Evolutionary conservation across 2,888 invertebrate genomes (phyloP).

Genomic region (Nemoura dubitans): DNA sequence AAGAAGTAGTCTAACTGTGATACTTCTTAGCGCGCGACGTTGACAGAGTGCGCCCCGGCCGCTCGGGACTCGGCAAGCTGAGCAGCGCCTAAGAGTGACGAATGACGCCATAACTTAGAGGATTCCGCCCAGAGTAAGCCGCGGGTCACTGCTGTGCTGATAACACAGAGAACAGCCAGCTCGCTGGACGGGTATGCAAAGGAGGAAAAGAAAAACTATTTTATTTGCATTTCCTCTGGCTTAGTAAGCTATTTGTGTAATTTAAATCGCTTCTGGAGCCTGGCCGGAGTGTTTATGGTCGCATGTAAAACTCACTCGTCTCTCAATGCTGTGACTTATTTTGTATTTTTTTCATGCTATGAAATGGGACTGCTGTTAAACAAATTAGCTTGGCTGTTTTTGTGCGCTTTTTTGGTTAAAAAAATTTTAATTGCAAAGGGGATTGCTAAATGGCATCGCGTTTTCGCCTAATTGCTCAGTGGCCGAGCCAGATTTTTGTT

Average conservation of each 20-base stretch:
- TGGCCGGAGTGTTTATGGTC: background rate
- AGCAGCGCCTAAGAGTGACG: slow-evolving; percentile 43
- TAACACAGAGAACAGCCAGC: background rate
- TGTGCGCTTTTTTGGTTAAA: background rate
- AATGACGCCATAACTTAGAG: slow-evolving; percentile 45
- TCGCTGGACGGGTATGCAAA: background rate
- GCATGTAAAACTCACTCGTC: background rate
- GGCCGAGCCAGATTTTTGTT: background rate
- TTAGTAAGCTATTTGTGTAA: background rate
- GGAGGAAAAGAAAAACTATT: background rate
- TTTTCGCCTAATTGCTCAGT: background rate
- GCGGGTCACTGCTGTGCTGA: slow-evolving; percentile 15
- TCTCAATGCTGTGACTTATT: background rate
- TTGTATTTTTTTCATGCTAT: background rate
- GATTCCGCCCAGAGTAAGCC: slow-evolving; percentile 36
- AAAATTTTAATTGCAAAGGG: background rate
- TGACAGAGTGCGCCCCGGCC: slow-evolving; percentile 28
- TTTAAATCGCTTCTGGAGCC: background rate
- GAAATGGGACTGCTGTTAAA: background rate
- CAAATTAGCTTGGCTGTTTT: background rate
- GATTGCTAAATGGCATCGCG: background rate
- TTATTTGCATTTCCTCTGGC: background rate
- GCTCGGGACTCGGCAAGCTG: slow-evolving; percentile 32
- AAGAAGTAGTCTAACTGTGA: background rate
- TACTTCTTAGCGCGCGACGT: slow-evolving; percentile 15